These are phyloP conservation scores for Cremastinae sp. DNA, from an alignment of 2,888 invertebrate genomes.

Conservation along the genomic window DNA sequence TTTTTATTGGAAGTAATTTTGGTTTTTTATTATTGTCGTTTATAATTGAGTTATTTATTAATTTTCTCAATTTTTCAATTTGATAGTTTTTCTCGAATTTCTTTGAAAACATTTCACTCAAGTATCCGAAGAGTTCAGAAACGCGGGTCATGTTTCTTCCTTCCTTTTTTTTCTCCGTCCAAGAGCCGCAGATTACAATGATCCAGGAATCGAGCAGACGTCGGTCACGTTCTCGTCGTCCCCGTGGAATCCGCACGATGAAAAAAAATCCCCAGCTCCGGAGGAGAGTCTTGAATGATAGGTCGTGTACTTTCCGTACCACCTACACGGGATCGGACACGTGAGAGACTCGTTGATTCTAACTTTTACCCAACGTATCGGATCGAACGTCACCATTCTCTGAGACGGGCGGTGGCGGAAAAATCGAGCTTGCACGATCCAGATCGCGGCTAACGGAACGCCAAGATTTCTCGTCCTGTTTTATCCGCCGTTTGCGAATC, in stretches of 20 bases:
- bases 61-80: too few species aligned
- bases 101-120: too few species aligned
- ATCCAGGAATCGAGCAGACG: conserved; percentile 45
- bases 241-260: not conserved
- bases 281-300: conserved; percentile 2
- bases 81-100: too few species aligned
- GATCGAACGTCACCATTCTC: conserved; percentile 51
- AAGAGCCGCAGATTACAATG: conserved; percentile 23
- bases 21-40: too few species aligned
- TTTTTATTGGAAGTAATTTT: too few species aligned
- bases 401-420: conserved; percentile 50
- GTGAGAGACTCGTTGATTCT: conserved; percentile 43
- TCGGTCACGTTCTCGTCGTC: conserved; percentile 54
- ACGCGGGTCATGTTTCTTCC: too few species aligned
- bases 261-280: not conserved
- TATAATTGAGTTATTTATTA: too few species aligned
- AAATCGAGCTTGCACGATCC: conserved; percentile 59
- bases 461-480: conserved; percentile 65
- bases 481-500: conserved; percentile 67
- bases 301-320: conserved; percentile 37
- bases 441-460: conserved; percentile 72
- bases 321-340: conserved; percentile 41
- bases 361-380: conserved; percentile 50
- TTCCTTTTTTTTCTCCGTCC: not conserved
- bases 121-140: too few species aligned